Percentiles rank a stretch among this genome's conserved stretches.
These are phyloP conservation scores for Hemicentrotus pulcherrimus DNA, from an alignment of 35 echinoderm and acorn worm genomes.

Conservation along the genomic window DNA sequence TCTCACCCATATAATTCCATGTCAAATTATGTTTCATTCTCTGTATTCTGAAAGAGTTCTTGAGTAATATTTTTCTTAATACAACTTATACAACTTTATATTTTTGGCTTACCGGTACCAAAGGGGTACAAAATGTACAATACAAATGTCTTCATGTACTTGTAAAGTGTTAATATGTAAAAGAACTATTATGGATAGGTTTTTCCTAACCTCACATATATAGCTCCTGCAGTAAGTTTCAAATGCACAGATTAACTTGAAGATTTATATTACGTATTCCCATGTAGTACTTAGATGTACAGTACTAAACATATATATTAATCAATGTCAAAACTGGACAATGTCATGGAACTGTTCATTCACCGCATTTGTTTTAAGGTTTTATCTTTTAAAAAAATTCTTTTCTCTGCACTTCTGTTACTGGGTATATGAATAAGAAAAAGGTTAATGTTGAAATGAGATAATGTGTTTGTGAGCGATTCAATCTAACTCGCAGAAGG, in stretches of 20 bases:
- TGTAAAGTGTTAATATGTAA: background rate
- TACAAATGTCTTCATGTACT: background rate
- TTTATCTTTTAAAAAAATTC: background rate
- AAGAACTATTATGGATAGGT: background rate
- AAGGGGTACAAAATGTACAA: background rate
- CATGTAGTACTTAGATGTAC: background rate
- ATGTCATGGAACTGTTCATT: too few species aligned
- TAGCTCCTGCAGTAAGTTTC: background rate
- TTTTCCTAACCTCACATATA: background rate
- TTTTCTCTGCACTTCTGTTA: too few species aligned
- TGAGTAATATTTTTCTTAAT: too few species aligned
- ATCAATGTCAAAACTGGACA: background rate
- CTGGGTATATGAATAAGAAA: background rate
- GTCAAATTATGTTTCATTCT: too few species aligned
- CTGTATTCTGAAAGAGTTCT: too few species aligned
- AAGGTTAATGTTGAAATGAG: background rate
- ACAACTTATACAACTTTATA: background rate
- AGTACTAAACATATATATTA: background rate
- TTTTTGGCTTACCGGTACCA: background rate
- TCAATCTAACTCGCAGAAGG: background rate
- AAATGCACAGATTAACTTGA: background rate
- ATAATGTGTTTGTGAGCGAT: background rate
- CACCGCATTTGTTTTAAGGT: background rate
- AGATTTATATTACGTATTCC: background rate
- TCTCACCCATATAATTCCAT: too few species aligned